A percentile compares a stretch with the other conserved stretches of the same genome.
Evolutionary conservation across 2,888 invertebrate species (phyloP).

Genomic region (Antheraea assamensis): DNA sequence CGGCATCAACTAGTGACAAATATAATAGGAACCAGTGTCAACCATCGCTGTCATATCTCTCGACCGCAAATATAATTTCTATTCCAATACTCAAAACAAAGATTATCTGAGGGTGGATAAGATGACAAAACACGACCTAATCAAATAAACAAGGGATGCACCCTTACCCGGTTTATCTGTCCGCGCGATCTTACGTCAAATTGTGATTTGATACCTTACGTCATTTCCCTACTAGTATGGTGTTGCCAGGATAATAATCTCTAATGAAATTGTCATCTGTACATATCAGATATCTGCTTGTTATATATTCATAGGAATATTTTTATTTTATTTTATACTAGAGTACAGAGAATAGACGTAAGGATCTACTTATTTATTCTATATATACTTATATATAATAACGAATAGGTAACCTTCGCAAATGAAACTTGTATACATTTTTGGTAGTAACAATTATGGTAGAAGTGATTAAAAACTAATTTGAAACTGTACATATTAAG

Average conservation of each 20-base stretch:
- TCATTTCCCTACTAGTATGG: conserved; percentile 27
- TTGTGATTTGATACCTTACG: conserved; percentile 74
- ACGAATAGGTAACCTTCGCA: background rate
- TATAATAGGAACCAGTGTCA: background rate
- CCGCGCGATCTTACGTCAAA: conserved; percentile 65
- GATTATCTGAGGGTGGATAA: conserved; percentile 56
- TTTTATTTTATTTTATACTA: background rate
- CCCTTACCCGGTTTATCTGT: conserved; percentile 52
- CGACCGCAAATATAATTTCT: conserved; percentile 43
- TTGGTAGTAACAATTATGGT: background rate
- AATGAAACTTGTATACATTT: background rate
- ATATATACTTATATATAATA: background rate
- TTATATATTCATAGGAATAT: background rate
- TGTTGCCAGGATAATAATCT: conserved; percentile 24
- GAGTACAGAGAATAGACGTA: background rate
- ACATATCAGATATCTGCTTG: background rate
- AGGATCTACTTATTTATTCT: background rate
- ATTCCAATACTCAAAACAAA: conserved; percentile 40
- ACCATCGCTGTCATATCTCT: conserved; percentile 26
- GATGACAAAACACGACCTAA: conserved; percentile 57
- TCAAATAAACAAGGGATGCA: conserved; percentile 67
- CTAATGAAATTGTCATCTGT: conserved; percentile 20
- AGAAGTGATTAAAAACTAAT: background rate
- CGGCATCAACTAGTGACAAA: background rate
- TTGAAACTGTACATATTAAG: no score